Base-by-base conservation (phyloP, 1,140 invertebrate genomes). In the Magallana gigas region DNA sequence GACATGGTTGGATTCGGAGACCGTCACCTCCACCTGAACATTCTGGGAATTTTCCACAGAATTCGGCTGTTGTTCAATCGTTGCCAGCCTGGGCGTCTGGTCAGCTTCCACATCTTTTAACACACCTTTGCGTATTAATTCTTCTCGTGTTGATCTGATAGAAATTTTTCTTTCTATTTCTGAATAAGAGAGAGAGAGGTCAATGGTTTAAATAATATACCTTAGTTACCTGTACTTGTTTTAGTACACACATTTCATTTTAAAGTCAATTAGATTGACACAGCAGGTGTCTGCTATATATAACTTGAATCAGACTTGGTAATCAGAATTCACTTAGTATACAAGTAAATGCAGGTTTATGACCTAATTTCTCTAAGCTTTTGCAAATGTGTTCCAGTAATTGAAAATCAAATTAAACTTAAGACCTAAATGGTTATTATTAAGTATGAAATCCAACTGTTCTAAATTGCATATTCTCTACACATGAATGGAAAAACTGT, bases 81-180 rank as follows among this genome's bases (percentile, higher is more conserved):
- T 29, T 29, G 68, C 23, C 29, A 12, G 29, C 23, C 36, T 76
- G 23, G 68, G 29, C 29, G 68, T 83, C 18, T 89, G 71, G 23
- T 91, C 90, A 58, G 88, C 87, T 36, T 92, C 92, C n/a, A 89
- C 81, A 57, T 94, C 93, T 84, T 93, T 94, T 86, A 99, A 96
- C 92, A 99, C 99, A 92, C 98, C 98, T 96, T 98, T 99, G 95
- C 98, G 97, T 94, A 99, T 97, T 96, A 99, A 96, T 95, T 99
- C 98, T 95, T 99, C 98, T 95, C 98, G 96, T 96, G 98, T 98
- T 93, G 98, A 97, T 96, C 98, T 97, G 96, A 99, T 97, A 93
- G 98, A 99, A 95, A 99, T 99, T 96, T 99, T 99, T 94, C 98
- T 96, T 96, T 99, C 98, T 95, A 99, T 96, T 91, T 98, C 98